Base-by-base conservation (phyloP, 2,113 vertebrate species). In the Sapayoa aenigma region DNA sequence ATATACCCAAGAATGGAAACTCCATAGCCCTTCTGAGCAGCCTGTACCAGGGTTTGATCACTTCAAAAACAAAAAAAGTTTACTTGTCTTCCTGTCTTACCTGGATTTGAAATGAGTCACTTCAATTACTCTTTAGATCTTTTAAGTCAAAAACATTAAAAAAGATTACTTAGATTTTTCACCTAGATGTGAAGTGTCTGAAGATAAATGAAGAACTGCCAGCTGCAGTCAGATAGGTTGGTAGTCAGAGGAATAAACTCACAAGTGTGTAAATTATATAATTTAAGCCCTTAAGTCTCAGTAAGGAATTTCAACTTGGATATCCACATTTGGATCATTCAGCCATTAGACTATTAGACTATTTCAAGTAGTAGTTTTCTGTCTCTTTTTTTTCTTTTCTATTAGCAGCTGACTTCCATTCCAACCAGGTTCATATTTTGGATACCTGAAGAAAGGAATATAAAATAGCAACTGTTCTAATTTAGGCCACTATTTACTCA, bases 351-450 rank as follows among this genome's bases (percentile, higher is more conserved):
- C 4, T 74, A n/a, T 49, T 62, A 56, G 52, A 69, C 6, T 52
- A 25, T n/a, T 52, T 50, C 41, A 87, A 66, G 49, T 16, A 69
- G 14, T 16, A 35, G 19, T 33, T 44, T 9, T 56, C 3, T 27
- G 4, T 42, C 3, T 53, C 1, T 35, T 0, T 10, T 4, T 44
- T 20, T 39, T 17, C 19, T 4, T 31, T 22, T 22, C 33, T 7
- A 24, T 4, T 1, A 53, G 62, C 39, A 60, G 5, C 21, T 66
- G 46, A 73, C 41, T 72, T 14, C 41, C 17, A 21, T 46, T 86
- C 31, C 18, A 82, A 72, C 20, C 18, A 83, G 9, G 41, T 31
- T 76, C 6, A 15, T 41, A 8, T 72, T 72, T 89, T 5, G 1
- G 28, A 74, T 41, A 46, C 3, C 20, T 9, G 81, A 9, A 58